Evolutionary conservation across 2,888 invertebrate species (phyloP).

Genomic region (Margaritifera margaritifera): DNA sequence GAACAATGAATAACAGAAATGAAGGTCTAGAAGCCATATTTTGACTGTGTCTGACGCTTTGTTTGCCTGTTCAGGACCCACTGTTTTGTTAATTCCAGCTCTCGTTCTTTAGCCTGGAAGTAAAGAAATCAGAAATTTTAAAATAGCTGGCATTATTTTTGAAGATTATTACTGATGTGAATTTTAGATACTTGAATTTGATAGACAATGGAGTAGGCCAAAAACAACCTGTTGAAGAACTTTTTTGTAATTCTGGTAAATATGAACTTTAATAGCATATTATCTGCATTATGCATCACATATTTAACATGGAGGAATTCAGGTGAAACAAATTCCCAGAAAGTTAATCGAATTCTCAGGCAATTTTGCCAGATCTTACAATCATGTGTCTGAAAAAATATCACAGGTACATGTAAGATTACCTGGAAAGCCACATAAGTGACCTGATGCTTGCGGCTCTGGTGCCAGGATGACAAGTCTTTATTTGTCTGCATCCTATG

Average conservation of each 20-base stretch:
- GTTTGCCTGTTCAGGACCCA: slow-evolving; percentile 92
- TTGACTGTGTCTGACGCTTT: slow-evolving; percentile 90
- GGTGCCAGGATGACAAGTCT: slow-evolving; percentile 79
- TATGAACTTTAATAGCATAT: too few relatives aligned
- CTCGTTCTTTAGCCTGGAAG: slow-evolving; percentile 89
- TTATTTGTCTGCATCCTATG: slow-evolving; percentile 55
- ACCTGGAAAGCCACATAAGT: slow-evolving; percentile 92
- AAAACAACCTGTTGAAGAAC: too few relatives aligned
- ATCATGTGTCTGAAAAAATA: neutral
- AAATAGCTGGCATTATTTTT: too few relatives aligned
- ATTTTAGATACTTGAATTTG: too few relatives aligned
- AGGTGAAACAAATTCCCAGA: too few relatives aligned
- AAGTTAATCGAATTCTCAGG: too few relatives aligned
- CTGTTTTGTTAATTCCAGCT: slow-evolving; percentile 92
- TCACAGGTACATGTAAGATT: slow-evolving; percentile 11
- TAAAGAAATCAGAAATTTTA: neutral
- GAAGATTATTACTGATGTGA: too few relatives aligned
- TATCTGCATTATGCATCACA: too few relatives aligned
- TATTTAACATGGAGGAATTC: too few relatives aligned
- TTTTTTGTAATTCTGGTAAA: too few relatives aligned
- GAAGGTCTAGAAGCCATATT: slow-evolving; percentile 88
- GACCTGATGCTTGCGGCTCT: slow-evolving; percentile 90
- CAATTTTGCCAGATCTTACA: too few relatives aligned
- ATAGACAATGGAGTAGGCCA: too few relatives aligned
- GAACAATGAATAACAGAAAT: slow-evolving; percentile 48